Conservation (phyloP, 2,113 vertebrate species). For the Clarias batrachus region DNA sequence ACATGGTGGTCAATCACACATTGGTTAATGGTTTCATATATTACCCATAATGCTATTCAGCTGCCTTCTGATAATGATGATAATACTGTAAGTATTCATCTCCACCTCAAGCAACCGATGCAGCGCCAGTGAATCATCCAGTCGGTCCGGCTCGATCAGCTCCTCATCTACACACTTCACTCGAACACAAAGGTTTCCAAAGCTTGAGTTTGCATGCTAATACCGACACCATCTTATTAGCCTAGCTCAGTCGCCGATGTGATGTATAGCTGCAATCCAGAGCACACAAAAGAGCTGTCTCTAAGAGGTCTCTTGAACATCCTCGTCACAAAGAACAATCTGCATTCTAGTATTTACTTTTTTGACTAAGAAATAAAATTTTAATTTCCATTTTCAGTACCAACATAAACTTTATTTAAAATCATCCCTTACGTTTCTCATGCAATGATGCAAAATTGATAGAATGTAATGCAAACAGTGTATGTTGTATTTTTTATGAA, state of each 20-base stretch:
- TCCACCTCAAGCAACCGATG: neutral
- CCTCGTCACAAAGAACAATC: neutral
- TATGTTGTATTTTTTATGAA: slow-evolving; percentile 35
- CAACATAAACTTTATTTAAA: neutral
- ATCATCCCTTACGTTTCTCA: slow-evolving; percentile 10
- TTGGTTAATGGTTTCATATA: neutral
- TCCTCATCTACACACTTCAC: neutral
- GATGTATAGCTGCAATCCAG: neutral
- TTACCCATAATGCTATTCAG: slow-evolving; percentile 5
- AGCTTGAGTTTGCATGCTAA: neutral
- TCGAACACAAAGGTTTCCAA: neutral
- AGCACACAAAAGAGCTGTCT: neutral
- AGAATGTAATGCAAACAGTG: slow-evolving; percentile 44
- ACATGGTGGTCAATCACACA: neutral
- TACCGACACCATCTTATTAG: neutral
- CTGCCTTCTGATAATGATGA: neutral
- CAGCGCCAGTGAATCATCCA: neutral
- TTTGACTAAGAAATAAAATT: neutral
- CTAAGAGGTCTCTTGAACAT: neutral
- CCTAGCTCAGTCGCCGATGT: neutral
- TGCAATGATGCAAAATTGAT: slow-evolving; percentile 44
- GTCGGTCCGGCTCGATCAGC: neutral
- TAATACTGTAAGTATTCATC: neutral
- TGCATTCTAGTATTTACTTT: neutral
- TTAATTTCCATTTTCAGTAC: neutral